These are phyloP conservation scores for Aleiodes leptofemur DNA, from an alignment of 2,888 invertebrate genomes.

Conservation along the genomic window DNA sequence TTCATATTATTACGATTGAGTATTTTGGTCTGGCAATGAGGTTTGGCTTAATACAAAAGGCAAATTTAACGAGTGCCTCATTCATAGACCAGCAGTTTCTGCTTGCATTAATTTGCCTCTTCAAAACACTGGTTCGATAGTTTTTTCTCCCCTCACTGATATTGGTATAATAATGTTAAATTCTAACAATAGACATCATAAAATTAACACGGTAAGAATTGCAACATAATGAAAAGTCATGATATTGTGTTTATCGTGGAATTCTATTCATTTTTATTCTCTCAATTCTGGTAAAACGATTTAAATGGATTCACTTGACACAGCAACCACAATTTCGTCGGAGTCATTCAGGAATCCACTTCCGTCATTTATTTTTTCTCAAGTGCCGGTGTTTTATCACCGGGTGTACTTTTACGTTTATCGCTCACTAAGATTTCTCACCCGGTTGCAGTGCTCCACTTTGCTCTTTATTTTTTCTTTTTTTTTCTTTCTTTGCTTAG, in stretches of 20 bases:
- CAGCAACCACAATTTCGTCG: not conserved
- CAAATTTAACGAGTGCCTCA: slow-evolving; percentile 35
- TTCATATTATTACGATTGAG: slow-evolving; percentile 32
- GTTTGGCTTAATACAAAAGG: slow-evolving; percentile 44
- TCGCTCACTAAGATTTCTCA: slow-evolving; percentile 1
- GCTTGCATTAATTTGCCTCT: slow-evolving; percentile 24
- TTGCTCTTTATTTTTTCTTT: not conserved
- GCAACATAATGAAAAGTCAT: not conserved
- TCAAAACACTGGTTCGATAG: not conserved
- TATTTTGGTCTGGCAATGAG: slow-evolving; percentile 46
- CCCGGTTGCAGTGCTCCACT: not conserved
- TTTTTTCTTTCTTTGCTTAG: not conserved
- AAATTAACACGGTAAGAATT: not conserved
- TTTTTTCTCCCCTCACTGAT: too few relatives aligned
- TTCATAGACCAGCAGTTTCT: slow-evolving; percentile 35
- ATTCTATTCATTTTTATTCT: not conserved
- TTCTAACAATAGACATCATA: not conserved
- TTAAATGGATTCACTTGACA: not conserved
- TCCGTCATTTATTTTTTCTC: too few relatives aligned
- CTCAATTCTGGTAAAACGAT: not conserved
- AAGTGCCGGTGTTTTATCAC: not conserved
- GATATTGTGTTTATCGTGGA: not conserved
- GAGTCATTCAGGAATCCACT: too few relatives aligned
- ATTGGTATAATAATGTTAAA: not conserved
- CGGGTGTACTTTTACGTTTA: slow-evolving; percentile 7